Base-by-base conservation (phyloP, 2,888 invertebrate genomes). In the Ichneumoninae sp. region DNA sequence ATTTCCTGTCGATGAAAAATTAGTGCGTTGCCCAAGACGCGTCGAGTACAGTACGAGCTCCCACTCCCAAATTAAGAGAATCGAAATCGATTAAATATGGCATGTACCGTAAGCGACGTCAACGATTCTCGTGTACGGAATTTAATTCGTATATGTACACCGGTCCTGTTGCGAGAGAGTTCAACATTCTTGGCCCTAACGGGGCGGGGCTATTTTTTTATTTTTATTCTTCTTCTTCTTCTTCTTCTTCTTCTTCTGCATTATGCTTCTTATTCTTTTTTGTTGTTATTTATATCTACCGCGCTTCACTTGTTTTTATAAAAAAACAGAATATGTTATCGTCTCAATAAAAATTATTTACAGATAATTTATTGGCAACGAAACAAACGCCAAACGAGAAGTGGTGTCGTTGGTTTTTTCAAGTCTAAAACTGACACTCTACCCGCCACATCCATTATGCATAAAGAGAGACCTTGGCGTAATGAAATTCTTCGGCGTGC, bases 401-500 rank as follows among this genome's bases (percentile, higher is more conserved):
- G 63, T 44, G 7, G 57, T n/a, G 44, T 52, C 22, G 44, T 78
- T 68, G 74, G 36, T 65, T 74, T 63, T 36, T 57, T 71, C 36
- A 75, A 74, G 71, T 65, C 80, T 71, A 79, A 76, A 79, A 76
- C 71, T 79, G 75, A 66, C 80, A 76, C 57, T 75, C 75, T 75
- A 57, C 26, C 75, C 70, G 78, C 63, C 83, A 36, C 79, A 83
- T 80, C 66, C 80, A 83, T 83, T 83, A 80, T 83, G 80, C 80
- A 83, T 80, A 76, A 80, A 80, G 73, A 80, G 75, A 75, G 77
- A 73, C 66, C 73, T 79, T 80, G 78, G 77, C 77, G 81, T 78
- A 81, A 81, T 78, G 83, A 81, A 81, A 81, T 81, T 84, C 84
- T 60, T 77, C 57, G 57, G 47, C 77, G 81, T 81, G 69, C 77